phyloP scores from a whole-genome alignment of 2,888 invertebrate species.

The Schizaphis graminum region DNA sequence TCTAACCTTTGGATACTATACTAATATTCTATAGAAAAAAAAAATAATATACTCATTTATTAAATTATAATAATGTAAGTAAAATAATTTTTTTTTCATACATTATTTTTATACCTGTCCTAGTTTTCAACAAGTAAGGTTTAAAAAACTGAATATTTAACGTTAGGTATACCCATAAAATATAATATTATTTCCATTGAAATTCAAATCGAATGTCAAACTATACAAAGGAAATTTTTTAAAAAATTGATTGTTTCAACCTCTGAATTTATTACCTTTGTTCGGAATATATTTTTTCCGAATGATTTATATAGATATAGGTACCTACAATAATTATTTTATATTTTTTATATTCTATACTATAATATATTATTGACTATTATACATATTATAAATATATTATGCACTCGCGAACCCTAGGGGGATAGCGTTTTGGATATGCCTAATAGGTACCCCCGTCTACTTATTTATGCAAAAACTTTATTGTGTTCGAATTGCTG shows the following conservation, averaged over 20 bases:
- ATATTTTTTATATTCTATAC: neutral
- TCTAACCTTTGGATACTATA: neutral
- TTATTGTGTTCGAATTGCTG: no score
- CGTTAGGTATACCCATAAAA: neutral
- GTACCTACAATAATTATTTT: neutral
- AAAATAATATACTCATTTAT: neutral
- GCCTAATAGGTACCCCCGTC: neutral
- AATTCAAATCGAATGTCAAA: slow-evolving; percentile 12
- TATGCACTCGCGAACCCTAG: neutral
- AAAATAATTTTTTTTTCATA: neutral
- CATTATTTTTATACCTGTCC: neutral
- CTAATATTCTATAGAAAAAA: neutral
- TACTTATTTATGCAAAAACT: neutral
- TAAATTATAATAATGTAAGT: neutral
- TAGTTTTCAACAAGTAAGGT: neutral
- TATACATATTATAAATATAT: neutral
- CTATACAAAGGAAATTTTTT: neutral
- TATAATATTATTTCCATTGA: neutral
- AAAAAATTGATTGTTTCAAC: slow-evolving; percentile 5
- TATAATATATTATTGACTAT: neutral
- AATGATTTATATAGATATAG: neutral
- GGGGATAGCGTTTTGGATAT: neutral
- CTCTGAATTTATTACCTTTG: neutral
- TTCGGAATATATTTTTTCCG: neutral
- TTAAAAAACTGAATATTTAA: neutral